A percentile compares a stretch with the other conserved stretches of the same genome.
phyloP scores from a whole-genome alignment of 1,140 invertebrate species.

The Pteromalus puparum region DNA sequence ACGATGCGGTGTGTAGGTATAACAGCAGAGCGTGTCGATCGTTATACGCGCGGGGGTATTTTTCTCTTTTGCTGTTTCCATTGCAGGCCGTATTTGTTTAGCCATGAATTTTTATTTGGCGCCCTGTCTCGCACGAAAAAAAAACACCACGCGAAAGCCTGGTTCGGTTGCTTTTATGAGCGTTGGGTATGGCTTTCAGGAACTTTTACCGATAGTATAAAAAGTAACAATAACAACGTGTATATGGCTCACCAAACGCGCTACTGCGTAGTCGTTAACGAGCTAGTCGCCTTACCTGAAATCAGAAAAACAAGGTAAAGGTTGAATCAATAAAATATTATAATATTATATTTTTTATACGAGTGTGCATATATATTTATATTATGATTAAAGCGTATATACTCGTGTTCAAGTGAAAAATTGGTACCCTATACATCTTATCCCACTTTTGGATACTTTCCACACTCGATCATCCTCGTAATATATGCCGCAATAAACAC shows the following conservation, averaged over 20 bases:
- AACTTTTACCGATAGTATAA: neutral
- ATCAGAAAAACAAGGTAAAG: conserved; percentile 4
- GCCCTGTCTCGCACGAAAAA: too few relatives aligned
- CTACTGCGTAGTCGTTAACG: neutral
- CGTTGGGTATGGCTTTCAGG: neutral
- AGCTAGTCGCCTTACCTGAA: conserved; percentile 10
- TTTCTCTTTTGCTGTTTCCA: neutral
- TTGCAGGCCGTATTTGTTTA: neutral
- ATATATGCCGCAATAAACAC: conserved; percentile 25
- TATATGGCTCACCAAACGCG: neutral
- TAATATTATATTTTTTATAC: too few relatives aligned
- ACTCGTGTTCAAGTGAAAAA: too few relatives aligned
- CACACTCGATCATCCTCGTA: neutral
- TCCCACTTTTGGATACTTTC: neutral
- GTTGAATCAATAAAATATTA: neutral
- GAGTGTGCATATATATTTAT: too few relatives aligned
- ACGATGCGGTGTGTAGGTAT: too few relatives aligned
- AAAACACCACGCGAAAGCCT: too few relatives aligned
- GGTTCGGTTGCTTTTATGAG: neutral
- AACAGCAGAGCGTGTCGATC: neutral
- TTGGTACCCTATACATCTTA: too few relatives aligned
- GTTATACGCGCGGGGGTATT: neutral
- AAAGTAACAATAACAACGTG: neutral
- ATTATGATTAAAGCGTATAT: too few relatives aligned
- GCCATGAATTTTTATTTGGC: neutral